A percentile compares a stretch with the other conserved stretches of the same genome.
These are phyloP conservation scores for Bubalus kerabau DNA, from an alignment of 2,113 vertebrate genomes.

Conservation along the genomic window DNA sequence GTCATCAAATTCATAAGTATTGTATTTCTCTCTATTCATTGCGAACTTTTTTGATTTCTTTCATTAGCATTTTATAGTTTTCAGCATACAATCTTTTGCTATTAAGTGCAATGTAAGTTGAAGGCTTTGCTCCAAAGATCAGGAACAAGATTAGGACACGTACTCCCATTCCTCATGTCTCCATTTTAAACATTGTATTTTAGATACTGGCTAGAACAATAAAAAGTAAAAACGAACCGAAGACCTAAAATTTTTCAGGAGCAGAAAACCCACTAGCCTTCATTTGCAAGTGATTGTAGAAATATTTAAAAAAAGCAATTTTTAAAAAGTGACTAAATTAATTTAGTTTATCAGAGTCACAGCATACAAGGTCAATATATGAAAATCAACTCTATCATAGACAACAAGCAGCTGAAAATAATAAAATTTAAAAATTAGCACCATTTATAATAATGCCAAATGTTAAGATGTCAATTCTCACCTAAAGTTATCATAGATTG, in stretches of 20 bases:
- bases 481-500: neutral
- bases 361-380: neutral
- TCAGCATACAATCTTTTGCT: neutral
- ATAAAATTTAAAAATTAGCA: neutral
- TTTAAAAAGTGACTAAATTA: neutral
- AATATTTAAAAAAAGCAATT: neutral
- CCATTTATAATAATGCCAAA: neutral
- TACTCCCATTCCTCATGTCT: neutral
- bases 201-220: neutral
- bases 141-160: neutral
- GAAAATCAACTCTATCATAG: neutral
- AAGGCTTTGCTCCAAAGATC: neutral
- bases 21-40: neutral
- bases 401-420: neutral
- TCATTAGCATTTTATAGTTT: neutral
- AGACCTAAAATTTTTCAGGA: neutral
- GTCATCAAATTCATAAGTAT: neutral
- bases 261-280: neutral
- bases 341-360: neutral
- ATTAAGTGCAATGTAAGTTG: neutral
- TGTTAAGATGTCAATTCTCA: neutral
- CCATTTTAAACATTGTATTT: neutral
- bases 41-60: neutral
- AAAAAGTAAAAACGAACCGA: neutral
- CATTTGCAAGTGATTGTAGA: neutral